Conservation (phyloP, 2,113 vertebrate genomes). For the Condylura cristata region DNA sequence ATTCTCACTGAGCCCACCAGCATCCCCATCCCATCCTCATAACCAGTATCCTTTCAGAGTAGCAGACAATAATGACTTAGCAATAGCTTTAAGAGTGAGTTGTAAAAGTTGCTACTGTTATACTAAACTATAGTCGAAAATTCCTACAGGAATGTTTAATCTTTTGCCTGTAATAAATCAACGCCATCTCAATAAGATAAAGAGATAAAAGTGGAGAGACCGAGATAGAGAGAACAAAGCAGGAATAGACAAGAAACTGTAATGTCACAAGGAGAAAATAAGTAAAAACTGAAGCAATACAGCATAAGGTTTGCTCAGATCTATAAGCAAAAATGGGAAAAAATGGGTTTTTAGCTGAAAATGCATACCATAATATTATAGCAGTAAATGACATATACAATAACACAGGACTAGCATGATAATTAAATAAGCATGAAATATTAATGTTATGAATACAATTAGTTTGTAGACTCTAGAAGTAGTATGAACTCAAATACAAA, state of each 20-base stretch:
- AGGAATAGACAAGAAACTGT: too few relatives aligned
- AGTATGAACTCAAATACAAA: slow-evolving; percentile 48
- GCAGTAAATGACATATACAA: not conserved
- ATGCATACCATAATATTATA: not conserved
- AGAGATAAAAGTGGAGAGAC: too few relatives aligned
- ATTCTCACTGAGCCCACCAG: not conserved
- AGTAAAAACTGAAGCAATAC: not conserved
- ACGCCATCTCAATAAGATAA: too few relatives aligned
- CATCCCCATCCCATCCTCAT: not conserved
- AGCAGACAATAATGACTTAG: not conserved
- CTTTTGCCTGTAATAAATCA: too few relatives aligned
- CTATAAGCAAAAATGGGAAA: not conserved
- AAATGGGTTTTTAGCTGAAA: not conserved
- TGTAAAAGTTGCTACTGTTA: not conserved
- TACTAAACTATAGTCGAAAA: not conserved
- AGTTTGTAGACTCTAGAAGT: slow-evolving; percentile 17
- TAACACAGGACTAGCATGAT: not conserved
- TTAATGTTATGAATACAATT: not conserved
- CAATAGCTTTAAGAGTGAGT: not conserved
- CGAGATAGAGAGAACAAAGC: too few relatives aligned
- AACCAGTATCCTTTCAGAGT: not conserved
- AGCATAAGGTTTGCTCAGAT: not conserved
- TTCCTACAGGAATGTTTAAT: not conserved
- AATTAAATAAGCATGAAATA: not conserved
- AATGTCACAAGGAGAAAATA: not conserved